Base-by-base conservation (phyloP, 2,797 vertebrate species). In the Gymnocypris eckloni region DNA sequence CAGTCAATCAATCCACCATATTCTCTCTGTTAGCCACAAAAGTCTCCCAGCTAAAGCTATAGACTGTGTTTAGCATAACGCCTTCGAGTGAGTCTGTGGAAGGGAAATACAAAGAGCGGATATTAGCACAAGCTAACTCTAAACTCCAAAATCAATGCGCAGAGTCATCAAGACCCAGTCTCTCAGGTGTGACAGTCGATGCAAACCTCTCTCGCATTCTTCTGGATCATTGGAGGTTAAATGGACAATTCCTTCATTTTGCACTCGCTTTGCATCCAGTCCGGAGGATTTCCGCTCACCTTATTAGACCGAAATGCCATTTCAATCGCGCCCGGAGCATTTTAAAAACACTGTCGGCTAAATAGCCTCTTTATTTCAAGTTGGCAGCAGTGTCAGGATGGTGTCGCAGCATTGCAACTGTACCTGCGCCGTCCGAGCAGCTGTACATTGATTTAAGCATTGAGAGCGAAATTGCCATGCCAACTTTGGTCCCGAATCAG, bases 401-500 rank as follows among this genome's bases (percentile, higher is more conserved):
- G 54, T 9, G 25, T 37, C 10, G 15, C 12, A 1, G 7, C 43
- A 13, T 45, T 7, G 37, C 22, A 67, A 82, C 37, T 48, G 37
- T 82, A 48, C 71, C 13, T 4, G 25, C 22, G 48, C 28, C 20
- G 59, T 69, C 15, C 70, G 87, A 89, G 90, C 89, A 91, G 88
- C 90, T 90, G 91, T 91, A 91, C 89, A 93, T 96, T 96, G 96
- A 96, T 95, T 96, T 91, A 96, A 92, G 91, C 89, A 89, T 92
- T 90, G 90, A 92, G 28, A 94, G 89, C 87, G 92, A 93, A 95
- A 92, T 92, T 90, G 91, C 92, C 89, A 92, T 92, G 88, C 91
- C 88, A 93, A 89, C 45, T 92, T 95, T 94, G 93, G 91, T 95
- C 93, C 91, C 83, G 83, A 91, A 93, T 95, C 93, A 94, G 90